Evolutionary conservation across 1,140 invertebrate species (phyloP).

Genomic region (Hestina assimilis): DNA sequence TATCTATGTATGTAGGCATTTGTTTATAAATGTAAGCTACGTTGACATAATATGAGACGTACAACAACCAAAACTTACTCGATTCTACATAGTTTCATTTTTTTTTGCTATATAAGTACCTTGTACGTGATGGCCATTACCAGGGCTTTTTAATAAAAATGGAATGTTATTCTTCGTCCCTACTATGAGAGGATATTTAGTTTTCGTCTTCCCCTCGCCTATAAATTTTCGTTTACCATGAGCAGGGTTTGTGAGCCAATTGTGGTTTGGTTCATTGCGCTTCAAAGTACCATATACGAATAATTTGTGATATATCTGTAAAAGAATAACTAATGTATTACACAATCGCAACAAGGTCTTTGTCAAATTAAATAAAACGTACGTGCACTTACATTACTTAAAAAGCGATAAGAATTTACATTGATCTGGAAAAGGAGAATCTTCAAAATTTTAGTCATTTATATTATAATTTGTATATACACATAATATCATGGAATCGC

Average conservation of each 20-base stretch:
- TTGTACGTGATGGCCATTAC: constrained; percentile 70
- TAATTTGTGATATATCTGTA: constrained; percentile 80
- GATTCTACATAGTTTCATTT: no score
- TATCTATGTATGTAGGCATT: no score
- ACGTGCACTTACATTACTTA: background rate
- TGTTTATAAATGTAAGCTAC: no score
- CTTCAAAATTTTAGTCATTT: no score
- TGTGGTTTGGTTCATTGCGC: constrained; percentile 90
- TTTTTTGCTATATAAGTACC: no score
- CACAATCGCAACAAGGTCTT: background rate
- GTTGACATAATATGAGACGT: no score
- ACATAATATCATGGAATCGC: no score
- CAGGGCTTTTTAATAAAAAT: constrained; percentile 86
- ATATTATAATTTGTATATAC: no score
- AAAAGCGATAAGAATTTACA: background rate
- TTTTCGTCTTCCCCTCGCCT: constrained; percentile 82
- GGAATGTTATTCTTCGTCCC: constrained; percentile 94
- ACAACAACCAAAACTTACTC: no score
- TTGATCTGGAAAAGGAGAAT: no score
- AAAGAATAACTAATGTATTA: background rate
- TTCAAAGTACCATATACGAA: constrained; percentile 97
- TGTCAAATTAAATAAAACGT: background rate
- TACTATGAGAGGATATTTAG: constrained; percentile 91
- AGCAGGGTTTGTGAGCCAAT: constrained; percentile 81
- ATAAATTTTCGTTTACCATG: constrained; percentile 86